phyloP scores from a whole-genome alignment of 2,797 vertebrate genomes.

The Gymnoscopelus braueri region DNA sequence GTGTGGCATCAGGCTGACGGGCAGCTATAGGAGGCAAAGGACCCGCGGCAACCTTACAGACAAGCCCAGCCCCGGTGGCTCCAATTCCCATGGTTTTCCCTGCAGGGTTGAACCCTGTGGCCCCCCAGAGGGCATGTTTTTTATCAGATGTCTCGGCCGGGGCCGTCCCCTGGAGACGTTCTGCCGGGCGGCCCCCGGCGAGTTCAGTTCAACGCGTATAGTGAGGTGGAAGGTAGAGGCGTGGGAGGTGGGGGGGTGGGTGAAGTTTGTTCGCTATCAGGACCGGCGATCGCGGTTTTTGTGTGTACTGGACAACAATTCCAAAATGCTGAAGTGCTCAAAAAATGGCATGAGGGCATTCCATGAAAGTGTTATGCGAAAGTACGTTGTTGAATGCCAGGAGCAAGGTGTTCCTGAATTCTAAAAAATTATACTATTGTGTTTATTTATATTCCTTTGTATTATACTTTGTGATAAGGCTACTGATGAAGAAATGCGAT shows the following conservation, averaged over 20 bases:
- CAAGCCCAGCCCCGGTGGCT: slow-evolving; percentile 28
- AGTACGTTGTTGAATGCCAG: slow-evolving; percentile 33
- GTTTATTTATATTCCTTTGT: no score
- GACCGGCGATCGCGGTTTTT: slow-evolving; percentile 44
- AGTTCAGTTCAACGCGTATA: slow-evolving; percentile 22
- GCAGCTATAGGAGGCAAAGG: slow-evolving; percentile 17
- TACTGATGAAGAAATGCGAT: no score
- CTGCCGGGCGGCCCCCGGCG: slow-evolving; percentile 12
- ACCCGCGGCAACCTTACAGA: slow-evolving; percentile 54
- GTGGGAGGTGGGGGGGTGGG: no score
- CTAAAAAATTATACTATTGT: no score
- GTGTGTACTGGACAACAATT: slow-evolving; percentile 60
- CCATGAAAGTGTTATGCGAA: slow-evolving; percentile 43
- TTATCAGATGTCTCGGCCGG: slow-evolving; percentile 53
- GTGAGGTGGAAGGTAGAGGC: no score
- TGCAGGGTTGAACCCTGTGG: slow-evolving; percentile 51
- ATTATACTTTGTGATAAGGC: no score
- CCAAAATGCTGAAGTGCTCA: slow-evolving; percentile 62
- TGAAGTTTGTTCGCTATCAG: slow-evolving; percentile 48
- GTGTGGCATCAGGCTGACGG: slow-evolving; percentile 66
- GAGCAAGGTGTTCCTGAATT: neutral
- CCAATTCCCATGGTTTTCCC: slow-evolving; percentile 35
- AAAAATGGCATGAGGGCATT: slow-evolving; percentile 41
- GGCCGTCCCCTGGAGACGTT: slow-evolving; percentile 17
- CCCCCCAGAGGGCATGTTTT: slow-evolving; percentile 48